Percentiles rank a stretch among this genome's conserved stretches.
These are phyloP conservation scores for Temnothorax longispinosus DNA, from an alignment of 1,140 invertebrate genomes.

Conservation along the genomic window DNA sequence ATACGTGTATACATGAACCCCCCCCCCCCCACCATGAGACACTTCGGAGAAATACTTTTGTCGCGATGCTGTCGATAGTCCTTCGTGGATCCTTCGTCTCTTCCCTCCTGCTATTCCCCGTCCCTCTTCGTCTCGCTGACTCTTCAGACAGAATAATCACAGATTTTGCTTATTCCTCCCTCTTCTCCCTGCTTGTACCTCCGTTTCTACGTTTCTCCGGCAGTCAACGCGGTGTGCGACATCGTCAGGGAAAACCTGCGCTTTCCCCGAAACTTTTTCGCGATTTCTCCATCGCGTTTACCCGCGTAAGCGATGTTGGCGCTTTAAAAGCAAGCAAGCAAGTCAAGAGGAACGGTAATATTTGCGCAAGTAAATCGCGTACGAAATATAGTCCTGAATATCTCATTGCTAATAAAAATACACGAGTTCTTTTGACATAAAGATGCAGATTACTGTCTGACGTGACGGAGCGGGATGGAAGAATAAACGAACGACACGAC, in stretches of 20 bases:
- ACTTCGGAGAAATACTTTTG: background rate
- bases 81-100: background rate
- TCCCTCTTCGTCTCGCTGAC: background rate
- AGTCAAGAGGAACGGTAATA: slow-evolving; percentile 1
- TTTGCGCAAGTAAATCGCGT: slow-evolving; percentile 8
- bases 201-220: background rate
- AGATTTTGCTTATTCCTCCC: background rate
- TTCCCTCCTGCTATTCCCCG: background rate
- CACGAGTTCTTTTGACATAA: background rate
- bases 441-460: background rate
- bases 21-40: no score
- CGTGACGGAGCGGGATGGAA: background rate
- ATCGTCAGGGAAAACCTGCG: background rate
- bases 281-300: background rate
- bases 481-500: background rate
- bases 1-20: background rate
- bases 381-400: slow-evolving; percentile 1
- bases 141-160: slow-evolving; percentile 34
- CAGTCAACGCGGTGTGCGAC: background rate
- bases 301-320: background rate
- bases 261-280: background rate
- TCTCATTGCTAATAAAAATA: slow-evolving; percentile 28
- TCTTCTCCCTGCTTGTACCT: background rate
- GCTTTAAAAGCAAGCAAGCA: slow-evolving; percentile 20
- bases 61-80: background rate